Evolutionary conservation across 1,140 invertebrate genomes (phyloP).

Genomic region (Dolichoris vasculosae): DNA sequence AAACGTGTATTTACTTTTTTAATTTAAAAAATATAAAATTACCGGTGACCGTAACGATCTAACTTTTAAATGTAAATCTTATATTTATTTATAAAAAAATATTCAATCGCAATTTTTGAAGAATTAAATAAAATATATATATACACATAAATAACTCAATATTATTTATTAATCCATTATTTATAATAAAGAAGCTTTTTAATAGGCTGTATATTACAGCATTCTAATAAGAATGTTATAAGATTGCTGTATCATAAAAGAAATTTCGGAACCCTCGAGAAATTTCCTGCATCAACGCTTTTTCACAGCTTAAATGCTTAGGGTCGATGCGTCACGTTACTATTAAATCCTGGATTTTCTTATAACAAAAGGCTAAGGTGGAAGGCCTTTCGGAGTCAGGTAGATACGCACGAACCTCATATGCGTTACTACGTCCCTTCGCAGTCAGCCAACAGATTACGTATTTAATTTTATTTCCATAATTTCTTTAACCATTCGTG

Average conservation of each 20-base stretch:
- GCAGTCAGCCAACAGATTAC: background rate
- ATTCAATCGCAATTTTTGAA: too few relatives aligned
- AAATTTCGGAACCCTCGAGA: background rate
- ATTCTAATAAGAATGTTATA: background rate
- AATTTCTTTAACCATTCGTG: background rate
- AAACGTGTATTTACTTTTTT: too few relatives aligned
- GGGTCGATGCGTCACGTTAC: background rate
- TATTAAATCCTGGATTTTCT: background rate
- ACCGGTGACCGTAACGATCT: too few relatives aligned
- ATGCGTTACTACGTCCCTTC: background rate
- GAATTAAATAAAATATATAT: too few relatives aligned
- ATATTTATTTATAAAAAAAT: too few relatives aligned
- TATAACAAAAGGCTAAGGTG: background rate
- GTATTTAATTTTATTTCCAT: slow-evolving; percentile 8
- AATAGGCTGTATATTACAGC: background rate
- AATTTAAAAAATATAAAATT: too few relatives aligned
- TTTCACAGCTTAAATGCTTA: slow-evolving; percentile 3
- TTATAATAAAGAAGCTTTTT: background rate
- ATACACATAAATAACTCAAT: too few relatives aligned
- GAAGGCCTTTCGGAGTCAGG: background rate
- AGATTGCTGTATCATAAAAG: background rate
- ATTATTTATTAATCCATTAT: background rate
- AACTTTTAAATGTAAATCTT: too few relatives aligned
- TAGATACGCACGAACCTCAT: background rate
- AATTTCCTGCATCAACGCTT: background rate